These are phyloP conservation scores for Nasonovia ribisnigri DNA, from an alignment of 2,888 invertebrate species.

Conservation along the genomic window DNA sequence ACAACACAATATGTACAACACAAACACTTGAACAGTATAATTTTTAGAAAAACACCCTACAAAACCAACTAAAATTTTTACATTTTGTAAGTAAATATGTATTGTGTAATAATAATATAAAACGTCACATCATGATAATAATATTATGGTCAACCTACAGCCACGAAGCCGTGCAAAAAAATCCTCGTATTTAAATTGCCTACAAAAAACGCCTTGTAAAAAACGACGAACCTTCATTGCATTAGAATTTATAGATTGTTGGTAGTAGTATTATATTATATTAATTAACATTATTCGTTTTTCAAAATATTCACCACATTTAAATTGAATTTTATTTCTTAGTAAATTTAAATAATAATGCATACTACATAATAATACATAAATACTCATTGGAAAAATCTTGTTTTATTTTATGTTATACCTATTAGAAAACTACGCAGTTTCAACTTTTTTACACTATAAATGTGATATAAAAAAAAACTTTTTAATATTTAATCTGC, in stretches of 20 bases:
- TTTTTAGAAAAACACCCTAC: background rate
- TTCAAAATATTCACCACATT: background rate
- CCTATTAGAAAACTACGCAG: background rate
- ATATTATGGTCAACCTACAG: background rate
- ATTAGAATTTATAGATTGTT: background rate
- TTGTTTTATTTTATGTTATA: background rate
- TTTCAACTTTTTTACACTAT: background rate
- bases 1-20: background rate
- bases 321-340: background rate
- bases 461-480: conserved; percentile 8
- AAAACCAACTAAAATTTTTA: background rate
- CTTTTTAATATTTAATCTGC: conserved; percentile 36
- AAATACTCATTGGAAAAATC: background rate
- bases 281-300: too few species aligned
- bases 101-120: background rate
- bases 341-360: background rate
- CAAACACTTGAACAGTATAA: background rate
- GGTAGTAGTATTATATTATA: background rate
- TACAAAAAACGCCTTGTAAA: conserved; percentile 13
- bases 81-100: background rate
- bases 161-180: background rate
- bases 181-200: conserved; percentile 18
- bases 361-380: background rate
- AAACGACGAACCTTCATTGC: background rate
- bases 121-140: background rate